Percentiles rank a stretch among this genome's conserved stretches.
Conservation (phyloP, 2,797 vertebrate genomes). For the Tiaroga cobitis region DNA sequence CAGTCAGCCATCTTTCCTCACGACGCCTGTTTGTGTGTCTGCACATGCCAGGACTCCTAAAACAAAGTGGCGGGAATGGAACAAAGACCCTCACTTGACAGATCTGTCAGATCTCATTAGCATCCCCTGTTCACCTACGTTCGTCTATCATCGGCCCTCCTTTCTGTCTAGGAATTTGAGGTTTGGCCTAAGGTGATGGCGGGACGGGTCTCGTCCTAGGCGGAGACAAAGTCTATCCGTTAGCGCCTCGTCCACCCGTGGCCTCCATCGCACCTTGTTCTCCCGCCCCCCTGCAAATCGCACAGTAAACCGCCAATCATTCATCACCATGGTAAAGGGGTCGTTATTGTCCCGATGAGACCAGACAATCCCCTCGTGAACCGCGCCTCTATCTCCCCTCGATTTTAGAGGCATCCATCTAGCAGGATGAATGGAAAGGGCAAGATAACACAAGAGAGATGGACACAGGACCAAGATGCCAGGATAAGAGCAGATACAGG, state of each 20-base stretch:
- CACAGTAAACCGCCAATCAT: slow-evolving; percentile 54
- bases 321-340: slow-evolving; percentile 55
- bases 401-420: slow-evolving; percentile 58
- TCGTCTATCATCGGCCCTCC: slow-evolving; percentile 46
- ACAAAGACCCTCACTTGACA: slow-evolving; percentile 39
- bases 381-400: slow-evolving; percentile 49
- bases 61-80: slow-evolving; percentile 21
- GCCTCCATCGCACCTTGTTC: slow-evolving; percentile 54
- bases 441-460: slow-evolving; percentile 45
- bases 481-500: slow-evolving; percentile 50
- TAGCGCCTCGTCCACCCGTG: slow-evolving; percentile 50
- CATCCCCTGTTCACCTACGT: slow-evolving; percentile 27
- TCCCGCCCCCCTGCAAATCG: slow-evolving; percentile 52
- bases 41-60: slow-evolving; percentile 5
- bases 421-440: slow-evolving; percentile 46
- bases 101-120: slow-evolving; percentile 48
- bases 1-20: neutral
- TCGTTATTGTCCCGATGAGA: slow-evolving; percentile 52
- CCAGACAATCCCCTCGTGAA: slow-evolving; percentile 33
- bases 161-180: slow-evolving; percentile 41
- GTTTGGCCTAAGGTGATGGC: slow-evolving; percentile 44
- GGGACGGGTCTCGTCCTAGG: slow-evolving; percentile 33
- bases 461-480: slow-evolving; percentile 47
- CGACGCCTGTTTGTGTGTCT: neutral
- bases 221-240: slow-evolving; percentile 54